These are phyloP conservation scores for Pluvianellus socialis DNA, from an alignment of 2,113 vertebrate species.

Conservation along the genomic window DNA sequence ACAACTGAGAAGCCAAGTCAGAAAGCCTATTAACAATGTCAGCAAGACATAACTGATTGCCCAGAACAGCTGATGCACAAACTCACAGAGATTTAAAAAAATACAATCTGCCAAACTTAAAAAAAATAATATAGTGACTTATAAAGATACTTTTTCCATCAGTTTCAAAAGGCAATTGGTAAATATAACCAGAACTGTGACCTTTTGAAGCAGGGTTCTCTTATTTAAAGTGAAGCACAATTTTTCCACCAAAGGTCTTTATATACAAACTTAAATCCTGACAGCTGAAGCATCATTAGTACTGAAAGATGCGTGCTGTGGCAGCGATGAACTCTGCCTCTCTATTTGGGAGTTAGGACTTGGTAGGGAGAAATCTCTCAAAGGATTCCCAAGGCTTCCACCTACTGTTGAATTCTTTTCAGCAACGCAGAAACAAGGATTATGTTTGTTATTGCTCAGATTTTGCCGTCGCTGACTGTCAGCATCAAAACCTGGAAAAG, in stretches of 20 bases:
- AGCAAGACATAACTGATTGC: slow-evolving; percentile 17
- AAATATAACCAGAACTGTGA: slow-evolving; percentile 27
- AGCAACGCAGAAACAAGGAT: not conserved
- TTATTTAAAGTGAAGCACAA: slow-evolving; percentile 15
- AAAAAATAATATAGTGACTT: not conserved
- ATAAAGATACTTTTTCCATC: slow-evolving; percentile 23
- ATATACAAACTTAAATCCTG: not conserved
- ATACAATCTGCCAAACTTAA: not conserved
- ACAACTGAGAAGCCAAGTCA: slow-evolving; percentile 46
- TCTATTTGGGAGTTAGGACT: not conserved
- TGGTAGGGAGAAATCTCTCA: not conserved
- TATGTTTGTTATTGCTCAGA: not conserved
- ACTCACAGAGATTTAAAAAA: not conserved
- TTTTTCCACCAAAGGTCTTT: slow-evolving; percentile 38
- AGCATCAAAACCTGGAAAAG: slow-evolving; percentile 14
- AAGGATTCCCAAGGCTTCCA: slow-evolving; percentile 52
- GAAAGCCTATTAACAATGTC: slow-evolving; percentile 43
- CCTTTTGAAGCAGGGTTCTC: slow-evolving; percentile 54
- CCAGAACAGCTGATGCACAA: slow-evolving; percentile 49
- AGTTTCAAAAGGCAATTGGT: slow-evolving; percentile 15
- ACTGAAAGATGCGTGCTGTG: not conserved
- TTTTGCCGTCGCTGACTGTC: slow-evolving; percentile 10
- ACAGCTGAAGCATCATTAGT: not conserved
- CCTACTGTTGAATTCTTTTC: slow-evolving; percentile 12
- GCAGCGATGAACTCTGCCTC: not conserved